Evolutionary conservation across 1,140 invertebrate species (phyloP).

Genomic region (Mamestra configurata): DNA sequence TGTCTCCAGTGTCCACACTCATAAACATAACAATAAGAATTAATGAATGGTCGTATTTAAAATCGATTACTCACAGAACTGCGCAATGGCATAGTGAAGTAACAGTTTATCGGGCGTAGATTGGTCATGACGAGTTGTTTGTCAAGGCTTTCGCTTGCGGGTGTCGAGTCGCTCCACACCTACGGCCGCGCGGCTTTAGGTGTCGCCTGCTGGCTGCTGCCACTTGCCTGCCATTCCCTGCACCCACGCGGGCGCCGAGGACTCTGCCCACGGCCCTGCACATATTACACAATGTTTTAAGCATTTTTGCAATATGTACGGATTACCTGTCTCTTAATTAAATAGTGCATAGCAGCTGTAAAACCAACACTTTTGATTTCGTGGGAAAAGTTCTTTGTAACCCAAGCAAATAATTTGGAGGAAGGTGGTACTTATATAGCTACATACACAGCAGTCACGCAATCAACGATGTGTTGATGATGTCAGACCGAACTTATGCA

Average conservation of each 20-base stretch:
- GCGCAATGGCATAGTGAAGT: conserved; percentile 53
- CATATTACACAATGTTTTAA: conserved; percentile 69
- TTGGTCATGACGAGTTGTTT: conserved; percentile 63
- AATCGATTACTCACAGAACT: conserved; percentile 39
- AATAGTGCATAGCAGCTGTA: neutral
- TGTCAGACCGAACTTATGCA: conserved; percentile 31
- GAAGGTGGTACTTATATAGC: neutral
- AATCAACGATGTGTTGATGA: conserved; percentile 33
- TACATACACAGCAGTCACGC: conserved; percentile 19
- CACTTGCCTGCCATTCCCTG: conserved; percentile 62
- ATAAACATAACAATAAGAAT: neutral
- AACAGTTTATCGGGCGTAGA: conserved; percentile 62
- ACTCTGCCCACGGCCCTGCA: conserved; percentile 70
- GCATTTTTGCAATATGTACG: conserved; percentile 67
- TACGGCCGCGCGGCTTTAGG: conserved; percentile 66
- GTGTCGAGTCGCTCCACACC: conserved; percentile 63
- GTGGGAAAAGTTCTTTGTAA: neutral
- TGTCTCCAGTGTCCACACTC: neutral
- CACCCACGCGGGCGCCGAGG: conserved; percentile 74
- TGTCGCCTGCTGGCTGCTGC: conserved; percentile 65
- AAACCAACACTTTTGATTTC: conserved; percentile 1
- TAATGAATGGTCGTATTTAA: conserved; percentile 30
- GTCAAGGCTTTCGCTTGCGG: conserved; percentile 68
- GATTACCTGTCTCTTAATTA: conserved; percentile 23
- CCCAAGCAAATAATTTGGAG: neutral